Conservation (phyloP, 2,888 invertebrate species). For the Spodoptera exigua region DNA sequence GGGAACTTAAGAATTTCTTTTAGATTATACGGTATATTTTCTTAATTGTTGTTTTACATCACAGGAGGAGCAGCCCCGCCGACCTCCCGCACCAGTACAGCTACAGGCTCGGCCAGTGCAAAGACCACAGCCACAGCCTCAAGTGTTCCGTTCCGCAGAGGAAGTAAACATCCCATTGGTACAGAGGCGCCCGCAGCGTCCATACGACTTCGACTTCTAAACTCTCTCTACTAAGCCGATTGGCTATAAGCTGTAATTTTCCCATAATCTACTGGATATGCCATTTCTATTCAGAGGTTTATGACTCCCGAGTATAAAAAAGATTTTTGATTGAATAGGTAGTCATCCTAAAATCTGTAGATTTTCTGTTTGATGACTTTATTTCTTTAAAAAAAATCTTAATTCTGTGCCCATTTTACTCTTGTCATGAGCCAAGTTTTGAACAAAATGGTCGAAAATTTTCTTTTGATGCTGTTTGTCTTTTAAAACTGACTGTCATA, state of each 20-base stretch:
- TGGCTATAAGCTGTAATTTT: constrained; percentile 36
- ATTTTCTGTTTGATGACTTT: constrained; percentile 25
- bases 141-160: constrained; percentile 95
- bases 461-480: constrained; percentile 38
- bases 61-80: constrained; percentile 76
- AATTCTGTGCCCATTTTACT: constrained; percentile 17
- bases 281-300: constrained; percentile 39
- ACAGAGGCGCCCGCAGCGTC: constrained; percentile 92
- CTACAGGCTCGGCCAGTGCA: constrained; percentile 64
- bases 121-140: constrained; percentile 75
- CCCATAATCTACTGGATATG: constrained; percentile 27
- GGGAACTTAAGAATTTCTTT: too few species aligned
- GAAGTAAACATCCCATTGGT: constrained; percentile 96
- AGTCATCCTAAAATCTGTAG: constrained; percentile 21
- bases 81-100: constrained; percentile 64
- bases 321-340: neutral
- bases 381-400: constrained; percentile 6
- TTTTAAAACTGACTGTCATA: constrained; percentile 32
- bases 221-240: constrained; percentile 36
- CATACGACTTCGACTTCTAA: constrained; percentile 85
- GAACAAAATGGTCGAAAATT: constrained; percentile 21
- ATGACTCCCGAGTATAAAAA: constrained; percentile 12
- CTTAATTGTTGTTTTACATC: constrained; percentile 1
- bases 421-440: constrained; percentile 20
- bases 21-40: neutral